Evolutionary conservation across 2,888 invertebrate genomes (phyloP).

Genomic region (Ophion ventricosus): DNA sequence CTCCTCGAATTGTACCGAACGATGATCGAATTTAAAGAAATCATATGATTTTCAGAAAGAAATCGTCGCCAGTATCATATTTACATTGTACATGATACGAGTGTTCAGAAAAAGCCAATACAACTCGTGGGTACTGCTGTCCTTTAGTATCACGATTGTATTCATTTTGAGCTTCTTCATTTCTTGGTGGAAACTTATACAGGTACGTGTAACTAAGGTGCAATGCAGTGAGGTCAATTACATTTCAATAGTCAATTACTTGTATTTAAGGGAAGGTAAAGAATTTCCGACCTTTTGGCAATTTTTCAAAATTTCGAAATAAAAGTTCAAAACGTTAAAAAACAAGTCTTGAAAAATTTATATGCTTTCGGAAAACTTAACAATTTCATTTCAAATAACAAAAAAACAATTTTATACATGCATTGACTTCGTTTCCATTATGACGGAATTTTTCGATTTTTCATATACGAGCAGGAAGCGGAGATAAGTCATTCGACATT

Average conservation of each 20-base stretch:
- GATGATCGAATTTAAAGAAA: neutral
- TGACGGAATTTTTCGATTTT: neutral
- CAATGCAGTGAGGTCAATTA: neutral
- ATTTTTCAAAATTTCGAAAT: too few species aligned
- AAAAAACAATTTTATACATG: too few species aligned
- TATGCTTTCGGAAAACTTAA: too few species aligned
- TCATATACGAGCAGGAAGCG: slow-evolving; percentile 72
- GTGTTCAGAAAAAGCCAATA: neutral
- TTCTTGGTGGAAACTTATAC: slow-evolving; percentile 76
- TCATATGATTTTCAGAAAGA: slow-evolving; percentile 24
- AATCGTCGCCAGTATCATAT: neutral
- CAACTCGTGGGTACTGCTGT: neutral
- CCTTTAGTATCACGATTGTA: neutral
- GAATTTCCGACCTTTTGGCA: too few species aligned
- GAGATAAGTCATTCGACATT: slow-evolving; percentile 72
- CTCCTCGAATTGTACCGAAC: neutral
- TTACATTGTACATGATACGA: slow-evolving; percentile 5
- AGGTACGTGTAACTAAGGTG: slow-evolving; percentile 66
- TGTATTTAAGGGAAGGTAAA: too few species aligned
- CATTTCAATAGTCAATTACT: neutral
- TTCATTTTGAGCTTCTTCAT: slow-evolving; percentile 62
- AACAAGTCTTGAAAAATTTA: too few species aligned
- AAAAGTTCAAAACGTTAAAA: too few species aligned
- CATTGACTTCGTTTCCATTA: neutral
- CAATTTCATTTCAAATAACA: too few species aligned